Percentiles rank a stretch among this genome's conserved stretches.
These are phyloP conservation scores for Spea bombifrons DNA, from an alignment of 2,113 vertebrate genomes.

Conservation along the genomic window DNA sequence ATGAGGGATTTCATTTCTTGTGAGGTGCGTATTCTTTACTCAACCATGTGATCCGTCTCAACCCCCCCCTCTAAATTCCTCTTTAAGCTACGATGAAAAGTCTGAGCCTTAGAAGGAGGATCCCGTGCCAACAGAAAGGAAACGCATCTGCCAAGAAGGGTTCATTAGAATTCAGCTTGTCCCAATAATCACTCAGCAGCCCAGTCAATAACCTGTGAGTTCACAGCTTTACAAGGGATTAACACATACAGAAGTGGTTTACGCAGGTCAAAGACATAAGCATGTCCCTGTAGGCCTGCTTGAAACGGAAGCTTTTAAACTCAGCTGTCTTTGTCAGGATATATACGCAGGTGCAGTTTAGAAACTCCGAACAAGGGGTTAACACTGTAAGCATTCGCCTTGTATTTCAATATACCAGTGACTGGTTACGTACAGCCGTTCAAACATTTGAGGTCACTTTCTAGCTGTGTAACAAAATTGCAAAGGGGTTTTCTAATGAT, in stretches of 20 bases:
- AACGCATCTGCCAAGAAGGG: constrained; percentile 32
- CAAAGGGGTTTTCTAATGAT: no score
- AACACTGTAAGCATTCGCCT: no score
- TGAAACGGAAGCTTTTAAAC: constrained; percentile 39
- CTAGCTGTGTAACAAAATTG: no score
- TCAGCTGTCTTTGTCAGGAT: constrained; percentile 13
- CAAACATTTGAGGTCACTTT: no score
- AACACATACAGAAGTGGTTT: constrained; percentile 40
- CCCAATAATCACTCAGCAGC: constrained; percentile 43
- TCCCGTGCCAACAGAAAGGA: constrained; percentile 25
- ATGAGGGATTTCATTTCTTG: constrained; percentile 15
- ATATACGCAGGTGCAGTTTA: constrained; percentile 9
- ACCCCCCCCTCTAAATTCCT: not conserved
- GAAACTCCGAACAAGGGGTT: not conserved
- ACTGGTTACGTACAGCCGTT: no score
- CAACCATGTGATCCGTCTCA: constrained; percentile 27
- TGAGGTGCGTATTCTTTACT: constrained; percentile 9
- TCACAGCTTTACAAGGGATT: constrained; percentile 35
- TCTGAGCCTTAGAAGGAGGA: constrained; percentile 20
- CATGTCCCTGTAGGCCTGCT: constrained; percentile 16
- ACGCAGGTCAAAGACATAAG: constrained; percentile 37
- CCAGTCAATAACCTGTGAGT: constrained; percentile 39
- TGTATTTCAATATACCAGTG: no score
- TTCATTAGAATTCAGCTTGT: constrained; percentile 33
- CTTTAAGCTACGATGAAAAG: constrained; percentile 26